phyloP scores from a whole-genome alignment of 1,140 invertebrate species.

The Zaprionus lachaisei region DNA sequence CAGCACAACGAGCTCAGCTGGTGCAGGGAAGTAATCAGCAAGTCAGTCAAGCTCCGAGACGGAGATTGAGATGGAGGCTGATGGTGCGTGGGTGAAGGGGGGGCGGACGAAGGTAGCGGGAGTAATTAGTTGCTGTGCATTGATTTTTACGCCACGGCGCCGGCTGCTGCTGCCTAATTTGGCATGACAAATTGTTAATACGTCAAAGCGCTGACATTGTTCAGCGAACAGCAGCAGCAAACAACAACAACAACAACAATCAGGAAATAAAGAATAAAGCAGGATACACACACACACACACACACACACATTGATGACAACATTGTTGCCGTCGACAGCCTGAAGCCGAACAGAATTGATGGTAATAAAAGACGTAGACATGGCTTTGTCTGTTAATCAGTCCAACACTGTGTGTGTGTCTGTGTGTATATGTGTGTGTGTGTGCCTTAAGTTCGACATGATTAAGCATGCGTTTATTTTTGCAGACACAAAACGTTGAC shows the following conservation, averaged over 20 bases:
- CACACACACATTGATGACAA: slow-evolving; percentile 21
- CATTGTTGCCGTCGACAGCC: slow-evolving; percentile 32
- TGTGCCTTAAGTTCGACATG: slow-evolving; percentile 26
- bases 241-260: slow-evolving; percentile 6
- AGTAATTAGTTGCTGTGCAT: slow-evolving; percentile 79
- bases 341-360: slow-evolving; percentile 65
- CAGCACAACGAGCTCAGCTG: slow-evolving; percentile 48
- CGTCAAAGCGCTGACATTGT: slow-evolving; percentile 60
- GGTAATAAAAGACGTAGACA: slow-evolving; percentile 74
- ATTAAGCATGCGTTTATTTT: slow-evolving; percentile 26
- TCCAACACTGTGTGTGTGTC: neutral
- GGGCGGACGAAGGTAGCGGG: neutral
- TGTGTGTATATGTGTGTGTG: slow-evolving; percentile 12
- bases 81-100: neutral
- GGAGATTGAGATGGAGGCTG: slow-evolving; percentile 6
- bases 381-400: slow-evolving; percentile 23
- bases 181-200: slow-evolving; percentile 79
- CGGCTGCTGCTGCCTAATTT: slow-evolving; percentile 66
- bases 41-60: slow-evolving; percentile 30
- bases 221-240: slow-evolving; percentile 28
- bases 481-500: slow-evolving; percentile 54
- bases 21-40: slow-evolving; percentile 66
- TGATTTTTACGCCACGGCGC: slow-evolving; percentile 67
- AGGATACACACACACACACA: neutral
- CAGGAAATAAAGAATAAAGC: slow-evolving; percentile 27